A percentile compares a stretch with the other conserved stretches of the same genome.
Evolutionary conservation across 2,797 vertebrate species (phyloP).

Genomic region (Hippoglossus hippoglossus): DNA sequence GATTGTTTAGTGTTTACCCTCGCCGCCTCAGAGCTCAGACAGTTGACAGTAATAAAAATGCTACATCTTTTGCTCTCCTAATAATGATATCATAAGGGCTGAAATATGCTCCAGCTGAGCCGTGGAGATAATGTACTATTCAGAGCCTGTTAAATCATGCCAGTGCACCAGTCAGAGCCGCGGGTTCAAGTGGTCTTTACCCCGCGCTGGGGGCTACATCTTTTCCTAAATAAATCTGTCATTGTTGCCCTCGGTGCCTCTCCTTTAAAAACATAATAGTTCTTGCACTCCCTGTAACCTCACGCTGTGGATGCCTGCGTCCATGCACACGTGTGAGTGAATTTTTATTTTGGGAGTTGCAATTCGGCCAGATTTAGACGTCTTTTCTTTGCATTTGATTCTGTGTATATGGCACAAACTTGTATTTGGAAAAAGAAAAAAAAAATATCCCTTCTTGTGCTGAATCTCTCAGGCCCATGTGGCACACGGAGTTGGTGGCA

Average conservation of each 20-base stretch:
- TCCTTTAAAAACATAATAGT: conserved; percentile 81
- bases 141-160: conserved; percentile 84
- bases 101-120: conserved; percentile 81
- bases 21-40: conserved; percentile 83
- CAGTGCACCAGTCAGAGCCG: conserved; percentile 77
- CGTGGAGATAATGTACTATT: conserved; percentile 82
- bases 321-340: conserved; percentile 23
- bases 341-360: conserved; percentile 42
- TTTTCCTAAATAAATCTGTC: conserved; percentile 86
- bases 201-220: conserved; percentile 81
- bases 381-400: conserved; percentile 60
- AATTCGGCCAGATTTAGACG: conserved; percentile 18
- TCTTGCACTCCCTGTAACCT: conserved; percentile 62
- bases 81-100: conserved; percentile 81
- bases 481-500: conserved; percentile 96
- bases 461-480: conserved; percentile 96
- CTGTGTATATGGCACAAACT: conserved; percentile 80
- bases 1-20: conserved; percentile 88
- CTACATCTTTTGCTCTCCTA: conserved; percentile 77
- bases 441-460: conserved; percentile 78
- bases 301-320: conserved; percentile 32
- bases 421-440: conserved; percentile 37
- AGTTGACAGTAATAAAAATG: conserved; percentile 80
- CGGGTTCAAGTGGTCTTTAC: conserved; percentile 86
- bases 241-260: conserved; percentile 84